phyloP scores from a whole-genome alignment of 2,113 vertebrate species.

The Cyanoramphus novaezelandiae region DNA sequence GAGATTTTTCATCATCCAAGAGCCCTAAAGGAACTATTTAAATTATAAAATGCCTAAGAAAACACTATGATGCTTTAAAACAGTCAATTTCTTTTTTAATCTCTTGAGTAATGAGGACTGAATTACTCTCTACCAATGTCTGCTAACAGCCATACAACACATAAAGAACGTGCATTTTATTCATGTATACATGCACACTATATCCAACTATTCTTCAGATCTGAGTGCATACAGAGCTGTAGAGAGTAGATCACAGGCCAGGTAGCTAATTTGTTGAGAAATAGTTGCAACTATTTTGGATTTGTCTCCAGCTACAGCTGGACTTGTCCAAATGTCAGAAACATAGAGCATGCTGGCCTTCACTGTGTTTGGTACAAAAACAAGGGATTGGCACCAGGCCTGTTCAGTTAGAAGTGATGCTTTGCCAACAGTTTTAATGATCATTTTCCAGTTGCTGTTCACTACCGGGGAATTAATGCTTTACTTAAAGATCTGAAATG shows the following conservation, averaged over 20 bases:
- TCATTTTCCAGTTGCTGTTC: background rate
- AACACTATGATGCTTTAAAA: background rate
- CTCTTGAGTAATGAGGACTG: background rate
- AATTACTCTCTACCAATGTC: background rate
- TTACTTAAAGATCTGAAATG: background rate
- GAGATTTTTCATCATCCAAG: background rate
- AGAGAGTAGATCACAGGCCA: background rate
- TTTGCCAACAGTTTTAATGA: background rate
- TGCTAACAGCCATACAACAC: background rate
- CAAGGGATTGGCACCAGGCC: background rate
- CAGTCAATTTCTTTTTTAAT: background rate
- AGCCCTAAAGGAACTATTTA: background rate
- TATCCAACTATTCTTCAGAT: background rate
- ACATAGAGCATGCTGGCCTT: background rate
- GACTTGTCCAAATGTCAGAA: background rate
- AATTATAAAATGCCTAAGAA: background rate
- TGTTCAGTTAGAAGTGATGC: background rate
- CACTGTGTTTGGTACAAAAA: background rate
- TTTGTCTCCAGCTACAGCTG: background rate
- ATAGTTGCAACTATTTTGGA: background rate
- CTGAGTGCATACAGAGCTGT: background rate
- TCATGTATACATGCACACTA: background rate
- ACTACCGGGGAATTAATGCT: background rate
- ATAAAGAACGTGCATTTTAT: background rate
- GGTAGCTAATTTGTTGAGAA: background rate